Conservation (phyloP, 2,113 vertebrate species). For the cattle (Bos taurus) region DNA sequence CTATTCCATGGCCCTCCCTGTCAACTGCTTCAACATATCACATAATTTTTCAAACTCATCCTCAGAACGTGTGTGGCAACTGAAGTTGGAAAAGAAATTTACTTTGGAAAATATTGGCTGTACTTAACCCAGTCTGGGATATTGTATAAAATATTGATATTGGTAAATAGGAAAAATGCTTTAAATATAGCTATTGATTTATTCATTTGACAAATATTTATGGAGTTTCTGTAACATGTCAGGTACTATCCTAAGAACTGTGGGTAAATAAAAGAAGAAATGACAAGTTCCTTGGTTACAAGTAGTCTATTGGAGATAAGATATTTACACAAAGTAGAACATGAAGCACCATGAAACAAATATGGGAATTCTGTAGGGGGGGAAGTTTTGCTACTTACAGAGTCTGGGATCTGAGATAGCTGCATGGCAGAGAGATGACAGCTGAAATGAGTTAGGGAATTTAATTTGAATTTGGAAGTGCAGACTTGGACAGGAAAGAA, state of each 20-base stretch:
- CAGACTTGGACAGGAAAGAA: background rate
- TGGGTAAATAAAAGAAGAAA: slow-evolving; percentile 9
- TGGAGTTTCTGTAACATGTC: background rate
- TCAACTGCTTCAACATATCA: background rate
- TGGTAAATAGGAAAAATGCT: background rate
- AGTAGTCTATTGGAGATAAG: background rate
- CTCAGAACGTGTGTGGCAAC: background rate
- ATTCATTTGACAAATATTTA: slow-evolving; percentile 27
- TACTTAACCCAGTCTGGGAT: background rate
- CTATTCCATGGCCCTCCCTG: background rate
- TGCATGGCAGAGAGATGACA: background rate
- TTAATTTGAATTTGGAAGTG: background rate
- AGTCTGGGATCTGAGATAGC: background rate
- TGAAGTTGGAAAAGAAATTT: background rate
- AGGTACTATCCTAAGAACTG: background rate
- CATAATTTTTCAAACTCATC: background rate
- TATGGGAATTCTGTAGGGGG: background rate
- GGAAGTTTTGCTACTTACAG: background rate
- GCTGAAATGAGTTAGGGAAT: background rate
- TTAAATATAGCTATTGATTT: slow-evolving; percentile 33
- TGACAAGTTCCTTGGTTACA: background rate
- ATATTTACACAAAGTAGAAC: background rate
- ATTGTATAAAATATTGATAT: background rate
- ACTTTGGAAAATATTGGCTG: background rate
- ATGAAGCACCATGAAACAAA: background rate